Conservation (phyloP, 2,797 vertebrate species). For the Squalus acanthias region DNA sequence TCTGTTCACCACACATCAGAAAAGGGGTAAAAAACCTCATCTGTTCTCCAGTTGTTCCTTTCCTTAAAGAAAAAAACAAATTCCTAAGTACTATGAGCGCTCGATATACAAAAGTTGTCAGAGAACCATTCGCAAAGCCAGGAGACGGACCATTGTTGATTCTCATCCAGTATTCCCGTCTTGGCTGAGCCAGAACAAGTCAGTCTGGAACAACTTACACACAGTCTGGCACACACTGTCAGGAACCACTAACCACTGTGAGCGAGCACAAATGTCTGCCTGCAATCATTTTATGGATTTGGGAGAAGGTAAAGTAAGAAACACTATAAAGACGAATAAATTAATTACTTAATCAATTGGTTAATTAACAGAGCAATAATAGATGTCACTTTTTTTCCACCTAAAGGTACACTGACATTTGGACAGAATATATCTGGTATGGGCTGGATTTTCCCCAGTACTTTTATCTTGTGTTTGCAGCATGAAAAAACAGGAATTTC, state of each 20-base stretch:
- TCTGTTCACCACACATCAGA: neutral
- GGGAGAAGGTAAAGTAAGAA: neutral
- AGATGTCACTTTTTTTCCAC: neutral
- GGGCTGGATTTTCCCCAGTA: neutral
- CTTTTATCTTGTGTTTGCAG: neutral
- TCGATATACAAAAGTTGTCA: conserved; percentile 2
- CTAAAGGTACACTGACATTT: neutral
- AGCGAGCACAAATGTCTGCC: neutral
- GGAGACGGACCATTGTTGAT: neutral
- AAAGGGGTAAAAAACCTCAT: neutral
- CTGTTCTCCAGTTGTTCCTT: conserved; percentile 29
- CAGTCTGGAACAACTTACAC: conserved; percentile 22
- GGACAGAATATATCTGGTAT: neutral
- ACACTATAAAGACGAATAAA: neutral
- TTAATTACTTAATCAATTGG: neutral
- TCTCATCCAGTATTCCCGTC: conserved; percentile 23
- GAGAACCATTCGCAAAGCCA: neutral
- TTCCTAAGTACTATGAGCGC: neutral
- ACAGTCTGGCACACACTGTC: neutral
- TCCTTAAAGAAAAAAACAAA: neutral
- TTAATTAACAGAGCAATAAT: neutral
- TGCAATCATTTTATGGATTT: neutral
- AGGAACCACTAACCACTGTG: neutral
- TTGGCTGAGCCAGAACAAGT: neutral
- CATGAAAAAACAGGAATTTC: neutral